phyloP scores from a whole-genome alignment of 1,140 invertebrate species.

The Eumeta japonica region DNA sequence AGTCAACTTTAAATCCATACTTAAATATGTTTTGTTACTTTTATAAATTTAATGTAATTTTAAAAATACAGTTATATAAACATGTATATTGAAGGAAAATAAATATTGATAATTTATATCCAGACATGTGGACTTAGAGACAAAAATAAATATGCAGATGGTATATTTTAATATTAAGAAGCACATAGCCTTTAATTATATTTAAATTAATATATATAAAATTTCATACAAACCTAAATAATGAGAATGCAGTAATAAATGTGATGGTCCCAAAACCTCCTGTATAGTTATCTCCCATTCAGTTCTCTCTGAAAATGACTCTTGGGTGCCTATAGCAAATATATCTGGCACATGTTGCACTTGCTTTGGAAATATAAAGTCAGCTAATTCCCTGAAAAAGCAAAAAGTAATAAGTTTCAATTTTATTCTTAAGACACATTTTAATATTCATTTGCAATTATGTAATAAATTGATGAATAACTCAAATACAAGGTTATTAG shows the following conservation, averaged over 20 bases:
- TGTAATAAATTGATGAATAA: background rate
- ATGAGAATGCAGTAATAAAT: slow-evolving; percentile 80
- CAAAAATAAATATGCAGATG: too few species aligned
- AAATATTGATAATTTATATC: too few species aligned
- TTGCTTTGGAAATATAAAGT: slow-evolving; percentile 82
- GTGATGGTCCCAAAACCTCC: slow-evolving; percentile 87
- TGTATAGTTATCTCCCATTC: slow-evolving; percentile 92
- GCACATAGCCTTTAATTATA: too few species aligned
- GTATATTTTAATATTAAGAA: too few species aligned
- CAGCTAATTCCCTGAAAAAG: slow-evolving; percentile 70
- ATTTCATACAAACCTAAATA: too few species aligned
- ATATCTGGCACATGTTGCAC: slow-evolving; percentile 87
- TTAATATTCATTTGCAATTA: background rate
- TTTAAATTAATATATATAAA: too few species aligned
- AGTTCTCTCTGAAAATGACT: slow-evolving; percentile 78
- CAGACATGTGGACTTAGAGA: too few species aligned
- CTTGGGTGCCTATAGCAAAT: slow-evolving; percentile 89
- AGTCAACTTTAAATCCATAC: too few species aligned
- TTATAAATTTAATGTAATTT: too few species aligned
- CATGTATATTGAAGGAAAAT: too few species aligned
- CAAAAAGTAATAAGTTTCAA: slow-evolving; percentile 4
- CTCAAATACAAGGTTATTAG: background rate
- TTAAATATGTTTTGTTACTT: too few species aligned
- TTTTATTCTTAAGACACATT: slow-evolving; percentile 5
- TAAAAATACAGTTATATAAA: too few species aligned